Base-by-base conservation (phyloP, 2,113 vertebrate genomes). In the Callocephalon fimbriatum region DNA sequence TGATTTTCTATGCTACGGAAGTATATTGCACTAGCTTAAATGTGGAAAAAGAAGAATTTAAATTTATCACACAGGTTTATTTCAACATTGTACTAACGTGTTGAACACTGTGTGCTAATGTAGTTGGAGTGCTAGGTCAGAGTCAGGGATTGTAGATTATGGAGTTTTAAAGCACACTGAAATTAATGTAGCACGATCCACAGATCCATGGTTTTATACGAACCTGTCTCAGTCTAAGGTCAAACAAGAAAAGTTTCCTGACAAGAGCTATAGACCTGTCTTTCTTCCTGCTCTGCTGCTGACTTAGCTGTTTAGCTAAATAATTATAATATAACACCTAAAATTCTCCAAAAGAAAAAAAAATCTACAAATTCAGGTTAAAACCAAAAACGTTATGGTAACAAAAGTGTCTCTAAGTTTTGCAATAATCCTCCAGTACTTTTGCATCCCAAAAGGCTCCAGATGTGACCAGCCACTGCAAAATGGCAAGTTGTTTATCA, bases 391-490 rank as follows among this genome's bases (percentile, higher is more conserved):
- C 98, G 97, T 98, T 98, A 97, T 63, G 93, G 93, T 92, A 96
- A 93, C 61, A 77, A 48, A 95, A 98, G 97, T 96, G 95, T 92
- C 97, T 98, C 92, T 97, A 98, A 98, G 97, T 98, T 98, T 98
- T 98, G 98, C 98, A 98, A 98, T 98, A 98, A 98, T 98, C 97
- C 97, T 98, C 96, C 97, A 95, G 97, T 96, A 98, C 94, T 98
- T 98, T 98, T 97, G 97, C 98, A 98, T 98, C 97, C 98, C 98
- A 97, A 97, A 98, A 98, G 97, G 94, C 97, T 97, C 96, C 98
- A 98, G 97, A 98, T 98, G 98, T 98, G 98, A 98, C 98, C 98
- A 97, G 98, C 97, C 98, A 98, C 98, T 98, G 97, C 98, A 91
- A 98, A 98, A 97, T 98, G 97, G 97, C 75, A 92, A 97, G 96